Conservation (phyloP, 2,888 invertebrate genomes). For the Nudaria mundana region DNA sequence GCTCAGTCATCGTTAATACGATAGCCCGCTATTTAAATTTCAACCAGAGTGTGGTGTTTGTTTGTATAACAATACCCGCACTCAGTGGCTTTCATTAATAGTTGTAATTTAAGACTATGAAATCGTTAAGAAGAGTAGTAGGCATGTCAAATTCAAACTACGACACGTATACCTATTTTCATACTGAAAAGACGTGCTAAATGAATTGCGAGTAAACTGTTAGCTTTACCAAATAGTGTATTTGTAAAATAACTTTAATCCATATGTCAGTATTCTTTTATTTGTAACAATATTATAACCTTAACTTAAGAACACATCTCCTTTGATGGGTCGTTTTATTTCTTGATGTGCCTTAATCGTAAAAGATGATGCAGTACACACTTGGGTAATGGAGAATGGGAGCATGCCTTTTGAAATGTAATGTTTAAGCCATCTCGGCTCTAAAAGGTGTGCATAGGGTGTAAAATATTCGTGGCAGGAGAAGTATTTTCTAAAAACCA, state of each 20-base stretch:
- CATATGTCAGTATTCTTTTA: no score
- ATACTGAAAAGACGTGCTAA: no score
- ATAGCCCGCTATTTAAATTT: conserved; percentile 74
- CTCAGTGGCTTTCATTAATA: conserved; percentile 67
- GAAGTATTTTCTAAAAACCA: conserved; percentile 37
- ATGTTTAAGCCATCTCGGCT: conserved; percentile 4
- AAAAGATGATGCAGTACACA: conserved; percentile 21
- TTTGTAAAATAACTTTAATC: no score
- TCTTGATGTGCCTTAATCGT: no score
- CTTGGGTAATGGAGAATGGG: conserved; percentile 10
- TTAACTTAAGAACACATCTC: no score
- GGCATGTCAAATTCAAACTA: no score
- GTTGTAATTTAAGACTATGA: conserved; percentile 61
- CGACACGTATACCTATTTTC: no score
- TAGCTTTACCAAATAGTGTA: no score
- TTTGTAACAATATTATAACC: no score
- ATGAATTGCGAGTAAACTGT: no score
- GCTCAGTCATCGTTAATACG: conserved; percentile 78
- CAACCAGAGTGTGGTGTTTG: conserved; percentile 54
- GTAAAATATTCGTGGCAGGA: conserved; percentile 34
- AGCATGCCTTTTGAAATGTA: conserved; percentile 7
- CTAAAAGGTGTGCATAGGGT: conserved; percentile 25
- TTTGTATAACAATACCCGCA: conserved; percentile 65
- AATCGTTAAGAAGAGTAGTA: conserved; percentile 38
- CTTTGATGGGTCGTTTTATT: no score